Evolutionary conservation across 2,888 invertebrate species (phyloP), one percentile per base, ranked within the genome.

Genomic region (Asteroscopus sphinx): DNA sequence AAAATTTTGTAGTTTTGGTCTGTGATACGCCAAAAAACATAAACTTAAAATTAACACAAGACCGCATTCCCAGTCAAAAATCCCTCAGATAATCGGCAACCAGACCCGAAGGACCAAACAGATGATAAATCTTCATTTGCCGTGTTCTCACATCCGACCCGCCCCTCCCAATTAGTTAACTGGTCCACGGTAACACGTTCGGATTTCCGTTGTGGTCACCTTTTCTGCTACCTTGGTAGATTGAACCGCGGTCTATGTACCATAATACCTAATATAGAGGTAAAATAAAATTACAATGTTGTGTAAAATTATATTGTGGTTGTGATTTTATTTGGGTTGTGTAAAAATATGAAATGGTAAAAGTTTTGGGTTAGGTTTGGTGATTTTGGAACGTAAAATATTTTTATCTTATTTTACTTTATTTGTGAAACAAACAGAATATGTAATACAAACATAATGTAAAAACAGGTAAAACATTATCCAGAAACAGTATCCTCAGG

Each of bases 71-170:
- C 61, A 72, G 65, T 68, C 70, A 73, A 77, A 74, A 74, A 72
- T 62, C 68, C 57, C 51, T 62, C 51, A 49, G 76, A 78, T 76
- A 78, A 73, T 73, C 70, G 64, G 67, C 57, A 54, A 55, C 59
- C 42, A 47, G 59, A 35, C 79, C 84, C 82, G 71, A 78, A 87
- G 85, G 88, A 87, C 85, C 82, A 80, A 77, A 77, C 73, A 76
- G 85, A 91, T 92, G 89, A 92, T 92, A 92, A 92, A 92, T 92
- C 92, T 92, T 92, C 91, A 92, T 92, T 92, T 92, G 89, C 89
- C 88, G 84, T 88, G 90, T 91, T 88, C 90, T 88, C 91, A 89
- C 91, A 88, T 88, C 89, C 90, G 87, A 88, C 88, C 89, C 87
- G 82, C 89, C 87, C 86, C 82, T 86, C 86, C 91, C 91, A 91